Conservation (phyloP, 2,888 invertebrate species). For the Chydorus sphaericus region DNA sequence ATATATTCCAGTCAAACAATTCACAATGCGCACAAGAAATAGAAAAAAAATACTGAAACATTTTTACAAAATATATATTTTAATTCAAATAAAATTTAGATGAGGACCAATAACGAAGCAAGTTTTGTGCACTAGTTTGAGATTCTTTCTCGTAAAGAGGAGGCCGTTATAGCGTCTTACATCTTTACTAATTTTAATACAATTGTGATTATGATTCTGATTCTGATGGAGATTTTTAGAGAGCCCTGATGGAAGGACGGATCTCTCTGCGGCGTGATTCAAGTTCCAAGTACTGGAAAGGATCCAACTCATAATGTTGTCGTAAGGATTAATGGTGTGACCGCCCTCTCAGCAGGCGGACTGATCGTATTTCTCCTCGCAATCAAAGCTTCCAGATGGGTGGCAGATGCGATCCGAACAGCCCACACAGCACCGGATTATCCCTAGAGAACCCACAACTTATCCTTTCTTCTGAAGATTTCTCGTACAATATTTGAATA, state of each 20-base stretch:
- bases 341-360: constrained; percentile 21
- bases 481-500: too few relatives aligned
- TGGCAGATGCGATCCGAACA: constrained; percentile 24
- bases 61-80: too few relatives aligned
- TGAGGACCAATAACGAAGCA: too few relatives aligned
- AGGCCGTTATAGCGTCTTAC: constrained; percentile 56
- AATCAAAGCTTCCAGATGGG: constrained; percentile 26
- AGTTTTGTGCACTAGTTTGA: constrained; percentile 70
- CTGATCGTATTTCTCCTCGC: constrained; percentile 26
- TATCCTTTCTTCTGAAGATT: too few relatives aligned
- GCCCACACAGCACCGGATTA: too few relatives aligned
- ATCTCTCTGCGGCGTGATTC: constrained; percentile 61
- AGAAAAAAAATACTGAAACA: too few relatives aligned
- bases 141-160: constrained; percentile 59
- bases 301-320: constrained; percentile 60
- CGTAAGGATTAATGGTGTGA: constrained; percentile 70
- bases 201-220: constrained; percentile 22
- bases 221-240: constrained; percentile 38
- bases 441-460: too few relatives aligned
- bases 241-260: constrained; percentile 55
- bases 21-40: too few relatives aligned
- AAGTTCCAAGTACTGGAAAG: constrained; percentile 83
- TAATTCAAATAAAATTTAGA: too few relatives aligned
- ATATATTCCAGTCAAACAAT: too few relatives aligned
- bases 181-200: constrained; percentile 45